phyloP scores from a whole-genome alignment of 2,113 vertebrate species.

The Triplophysa dalaica region DNA sequence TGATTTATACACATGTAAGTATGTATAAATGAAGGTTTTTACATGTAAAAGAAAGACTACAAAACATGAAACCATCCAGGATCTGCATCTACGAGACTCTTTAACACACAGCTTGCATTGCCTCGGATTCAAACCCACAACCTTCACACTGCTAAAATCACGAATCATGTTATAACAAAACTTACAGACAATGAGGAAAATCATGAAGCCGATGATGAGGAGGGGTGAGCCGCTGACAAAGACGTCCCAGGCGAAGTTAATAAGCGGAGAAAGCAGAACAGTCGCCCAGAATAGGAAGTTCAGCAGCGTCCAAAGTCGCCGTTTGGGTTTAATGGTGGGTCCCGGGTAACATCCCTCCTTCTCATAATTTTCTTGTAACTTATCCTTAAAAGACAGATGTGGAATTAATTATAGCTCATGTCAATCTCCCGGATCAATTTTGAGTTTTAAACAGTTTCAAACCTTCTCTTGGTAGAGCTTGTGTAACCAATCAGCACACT shows the following conservation, averaged over 20 bases:
- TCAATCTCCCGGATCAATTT: not conserved
- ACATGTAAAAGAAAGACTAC: too few species aligned
- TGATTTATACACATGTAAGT: too few species aligned
- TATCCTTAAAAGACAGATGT: conserved; percentile 76
- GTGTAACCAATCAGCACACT: conserved; percentile 93
- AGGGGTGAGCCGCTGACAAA: conserved; percentile 93
- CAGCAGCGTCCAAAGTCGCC: conserved; percentile 89
- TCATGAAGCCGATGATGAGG: conserved; percentile 89
- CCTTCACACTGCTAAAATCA: too few species aligned
- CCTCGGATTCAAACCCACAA: too few species aligned
- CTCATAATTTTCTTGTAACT: conserved; percentile 90
- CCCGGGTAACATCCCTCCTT: conserved; percentile 89
- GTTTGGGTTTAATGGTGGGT: conserved; percentile 77
- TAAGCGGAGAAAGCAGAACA: conserved; percentile 91
- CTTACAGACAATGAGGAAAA: conserved; percentile 91
- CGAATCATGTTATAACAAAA: not conserved
- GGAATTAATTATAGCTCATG: not conserved
- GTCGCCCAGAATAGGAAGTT: conserved; percentile 97
- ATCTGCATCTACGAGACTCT: too few species aligned
- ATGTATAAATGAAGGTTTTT: too few species aligned
- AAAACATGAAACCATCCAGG: too few species aligned
- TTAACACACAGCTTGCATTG: too few species aligned
- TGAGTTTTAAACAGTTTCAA: conserved; percentile 25
- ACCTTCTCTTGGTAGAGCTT: conserved; percentile 99
- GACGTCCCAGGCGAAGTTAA: conserved; percentile 90